Percentiles rank a stretch among this genome's conserved stretches.
These are phyloP conservation scores for Polyergus mexicanus DNA, from an alignment of 1,140 invertebrate species.

Conservation along the genomic window DNA sequence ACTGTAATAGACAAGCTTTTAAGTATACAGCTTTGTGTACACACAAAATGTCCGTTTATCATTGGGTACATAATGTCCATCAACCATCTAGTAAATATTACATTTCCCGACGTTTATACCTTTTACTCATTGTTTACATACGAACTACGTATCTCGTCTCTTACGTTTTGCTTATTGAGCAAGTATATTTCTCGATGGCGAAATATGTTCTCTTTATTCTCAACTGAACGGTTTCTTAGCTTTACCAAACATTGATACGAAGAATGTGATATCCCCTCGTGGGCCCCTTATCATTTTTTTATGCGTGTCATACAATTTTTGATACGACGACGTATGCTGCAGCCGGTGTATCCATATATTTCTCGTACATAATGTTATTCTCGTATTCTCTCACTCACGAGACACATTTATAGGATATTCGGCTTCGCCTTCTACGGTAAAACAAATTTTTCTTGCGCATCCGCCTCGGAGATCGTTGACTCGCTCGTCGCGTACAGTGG, in stretches of 20 bases:
- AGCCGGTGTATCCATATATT: conserved; percentile 14
- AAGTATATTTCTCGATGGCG: background rate
- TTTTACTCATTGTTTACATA: background rate
- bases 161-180: background rate
- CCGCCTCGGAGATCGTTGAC: background rate
- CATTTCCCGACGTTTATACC: background rate
- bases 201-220: background rate
- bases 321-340: background rate
- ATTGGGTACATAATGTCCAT: background rate
- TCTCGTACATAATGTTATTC: background rate
- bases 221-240: background rate
- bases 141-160: background rate
- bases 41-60: background rate
- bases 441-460: conserved; percentile 49
- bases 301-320: background rate
- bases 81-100: background rate
- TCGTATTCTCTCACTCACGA: background rate
- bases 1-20: background rate
- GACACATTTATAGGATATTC: conserved; percentile 10
- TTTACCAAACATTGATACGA: background rate
- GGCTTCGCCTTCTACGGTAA: conserved; percentile 53
- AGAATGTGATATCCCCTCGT: background rate
- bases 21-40: conserved; percentile 9
- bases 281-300: background rate
- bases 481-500: background rate